Conservation (phyloP, 2,113 vertebrate species). For the Machaerirhynchus nigripectus region DNA sequence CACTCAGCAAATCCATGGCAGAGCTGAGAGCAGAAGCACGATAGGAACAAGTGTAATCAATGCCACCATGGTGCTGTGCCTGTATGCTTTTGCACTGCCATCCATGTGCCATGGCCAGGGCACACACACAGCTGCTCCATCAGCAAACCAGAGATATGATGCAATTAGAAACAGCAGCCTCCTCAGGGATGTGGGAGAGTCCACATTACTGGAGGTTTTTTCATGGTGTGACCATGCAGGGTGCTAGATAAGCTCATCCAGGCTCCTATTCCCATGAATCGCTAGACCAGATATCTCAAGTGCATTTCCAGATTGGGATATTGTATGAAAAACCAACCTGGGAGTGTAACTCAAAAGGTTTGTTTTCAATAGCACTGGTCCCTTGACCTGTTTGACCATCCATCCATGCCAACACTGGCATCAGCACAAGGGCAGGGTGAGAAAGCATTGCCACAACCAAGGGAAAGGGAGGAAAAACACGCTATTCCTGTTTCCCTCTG, state of each 20-base stretch:
- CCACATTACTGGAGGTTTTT: not conserved
- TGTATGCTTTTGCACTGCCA: not conserved
- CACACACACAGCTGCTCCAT: accelerated
- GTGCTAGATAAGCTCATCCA: not conserved
- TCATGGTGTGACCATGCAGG: not conserved
- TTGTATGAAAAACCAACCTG: not conserved
- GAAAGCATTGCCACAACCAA: not conserved
- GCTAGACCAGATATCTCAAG: not conserved
- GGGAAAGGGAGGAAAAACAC: not conserved
- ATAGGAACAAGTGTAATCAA: not conserved
- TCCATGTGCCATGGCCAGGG: not conserved
- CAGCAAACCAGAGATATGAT: not conserved
- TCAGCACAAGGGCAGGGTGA: not conserved
- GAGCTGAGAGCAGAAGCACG: not conserved
- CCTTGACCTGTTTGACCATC: not conserved
- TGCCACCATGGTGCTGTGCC: not conserved
- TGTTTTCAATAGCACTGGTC: not conserved
- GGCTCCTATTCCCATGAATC: not conserved
- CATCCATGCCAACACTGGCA: not conserved
- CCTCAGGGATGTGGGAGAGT: not conserved
- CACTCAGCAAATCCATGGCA: not conserved
- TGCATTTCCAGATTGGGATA: not conserved
- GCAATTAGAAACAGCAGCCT: not conserved
- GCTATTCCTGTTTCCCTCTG: not conserved
- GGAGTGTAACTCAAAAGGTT: not conserved